A percentile compares a stretch with the other conserved stretches of the same genome.
These are phyloP conservation scores for Beroe forskalii DNA, from an alignment of 37 sponge, comb jelly and placozoan species.

Conservation along the genomic window DNA sequence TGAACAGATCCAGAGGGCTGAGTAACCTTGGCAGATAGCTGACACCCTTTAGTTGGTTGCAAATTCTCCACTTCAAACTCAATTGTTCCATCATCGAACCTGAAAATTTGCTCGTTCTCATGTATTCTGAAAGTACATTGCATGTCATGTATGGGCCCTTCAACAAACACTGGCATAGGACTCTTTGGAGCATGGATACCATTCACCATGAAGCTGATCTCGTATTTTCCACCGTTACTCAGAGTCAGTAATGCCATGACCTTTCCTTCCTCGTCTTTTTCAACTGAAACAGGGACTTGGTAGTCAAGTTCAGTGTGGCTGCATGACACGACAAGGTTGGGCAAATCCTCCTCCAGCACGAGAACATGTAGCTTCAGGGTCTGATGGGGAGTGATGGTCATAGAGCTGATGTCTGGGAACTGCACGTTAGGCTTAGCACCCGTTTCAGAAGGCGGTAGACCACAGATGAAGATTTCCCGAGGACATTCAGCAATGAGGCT, in stretches of 20 bases:
- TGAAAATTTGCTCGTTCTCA: conserved; percentile 18
- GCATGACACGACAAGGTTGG: neutral
- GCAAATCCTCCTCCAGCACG: neutral
- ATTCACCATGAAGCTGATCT: neutral
- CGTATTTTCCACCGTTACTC: neutral
- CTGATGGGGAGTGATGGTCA: neutral
- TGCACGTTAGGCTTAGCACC: neutral
- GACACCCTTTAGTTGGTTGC: neutral
- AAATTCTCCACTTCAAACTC: conserved; percentile 44
- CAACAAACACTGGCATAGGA: neutral
- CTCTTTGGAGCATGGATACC: conserved; percentile 9
- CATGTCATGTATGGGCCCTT: neutral
- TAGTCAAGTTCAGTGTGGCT: neutral
- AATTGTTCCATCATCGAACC: conserved; percentile 6
- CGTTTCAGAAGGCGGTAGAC: neutral
- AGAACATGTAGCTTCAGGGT: neutral
- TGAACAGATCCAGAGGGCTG: neutral
- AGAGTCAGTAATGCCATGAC: neutral
- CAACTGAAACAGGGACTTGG: neutral
- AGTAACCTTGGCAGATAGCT: neutral
- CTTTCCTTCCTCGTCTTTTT: neutral
- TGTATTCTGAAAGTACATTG: neutral
- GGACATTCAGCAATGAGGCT: conserved; percentile 13
- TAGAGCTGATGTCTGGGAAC: conserved; percentile 1
- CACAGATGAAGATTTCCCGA: conserved; percentile 20